phyloP scores from a whole-genome alignment of 2,888 invertebrate species.

The Taenaris catops region DNA sequence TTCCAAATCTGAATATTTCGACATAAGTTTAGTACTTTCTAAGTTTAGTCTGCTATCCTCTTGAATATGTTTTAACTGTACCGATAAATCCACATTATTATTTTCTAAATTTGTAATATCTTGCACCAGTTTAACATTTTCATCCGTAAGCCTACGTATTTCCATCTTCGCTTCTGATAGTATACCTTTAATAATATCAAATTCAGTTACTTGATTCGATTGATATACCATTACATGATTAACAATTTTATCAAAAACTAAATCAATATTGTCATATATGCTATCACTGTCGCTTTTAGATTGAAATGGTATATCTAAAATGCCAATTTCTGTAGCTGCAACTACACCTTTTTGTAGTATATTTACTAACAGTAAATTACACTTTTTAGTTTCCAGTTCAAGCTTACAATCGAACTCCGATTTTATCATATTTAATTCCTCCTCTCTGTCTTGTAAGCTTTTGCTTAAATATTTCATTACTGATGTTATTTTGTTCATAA shows the following conservation, averaged over 20 bases:
- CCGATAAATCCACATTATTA: conserved; percentile 29
- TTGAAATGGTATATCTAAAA: conserved; percentile 27
- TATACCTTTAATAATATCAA: conserved; percentile 25
- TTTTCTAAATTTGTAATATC: conserved; percentile 32
- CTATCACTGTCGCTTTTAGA: conserved; percentile 22
- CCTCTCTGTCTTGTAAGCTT: conserved; percentile 27
- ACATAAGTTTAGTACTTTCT: conserved; percentile 44
- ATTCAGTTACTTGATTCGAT: conserved; percentile 26
- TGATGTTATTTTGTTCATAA: conserved; percentile 16
- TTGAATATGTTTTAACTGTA: conserved; percentile 32
- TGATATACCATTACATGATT: conserved; percentile 30
- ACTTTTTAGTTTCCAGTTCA: conserved; percentile 18
- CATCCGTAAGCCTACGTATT: conserved; percentile 34
- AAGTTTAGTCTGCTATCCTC: no score
- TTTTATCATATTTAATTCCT: conserved; percentile 24
- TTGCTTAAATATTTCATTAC: conserved; percentile 19
- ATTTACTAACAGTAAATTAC: conserved; percentile 31
- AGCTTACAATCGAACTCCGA: conserved; percentile 12
- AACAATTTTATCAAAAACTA: conserved; percentile 39
- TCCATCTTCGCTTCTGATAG: conserved; percentile 34
- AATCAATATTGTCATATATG: conserved; percentile 33
- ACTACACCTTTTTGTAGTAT: conserved; percentile 33
- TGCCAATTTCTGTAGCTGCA: conserved; percentile 31
- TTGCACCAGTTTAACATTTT: conserved; percentile 33
- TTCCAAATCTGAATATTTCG: conserved; percentile 10